Conservation (phyloP, 2,888 invertebrate species). For the Drosophila siamana region DNA sequence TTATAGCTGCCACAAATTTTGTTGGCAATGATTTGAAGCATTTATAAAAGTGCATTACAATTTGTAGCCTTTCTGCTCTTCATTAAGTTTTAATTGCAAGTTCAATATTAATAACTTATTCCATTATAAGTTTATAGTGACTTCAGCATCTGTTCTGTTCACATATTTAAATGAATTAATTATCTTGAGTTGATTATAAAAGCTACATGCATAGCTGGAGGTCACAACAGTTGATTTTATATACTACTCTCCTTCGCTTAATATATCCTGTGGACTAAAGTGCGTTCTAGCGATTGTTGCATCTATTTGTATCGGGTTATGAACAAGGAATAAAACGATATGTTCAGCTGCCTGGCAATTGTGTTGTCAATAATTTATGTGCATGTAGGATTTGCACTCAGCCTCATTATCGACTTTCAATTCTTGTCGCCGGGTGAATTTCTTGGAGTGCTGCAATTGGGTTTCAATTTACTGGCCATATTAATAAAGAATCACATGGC, state of each 20-base stretch:
- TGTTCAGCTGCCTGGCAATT: constrained; percentile 21
- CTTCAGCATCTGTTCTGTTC: neutral
- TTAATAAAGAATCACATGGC: neutral
- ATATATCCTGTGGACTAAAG: constrained; percentile 11
- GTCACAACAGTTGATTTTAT: neutral
- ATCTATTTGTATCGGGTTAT: constrained; percentile 37
- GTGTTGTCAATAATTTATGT: constrained; percentile 32
- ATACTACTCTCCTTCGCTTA: too few relatives aligned
- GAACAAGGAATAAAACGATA: constrained; percentile 28
- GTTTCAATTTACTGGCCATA: neutral
- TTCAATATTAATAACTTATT: neutral
- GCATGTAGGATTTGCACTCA: constrained; percentile 45
- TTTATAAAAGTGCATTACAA: neutral
- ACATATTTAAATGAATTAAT: neutral
- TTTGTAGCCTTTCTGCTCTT: neutral
- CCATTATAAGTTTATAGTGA: neutral
- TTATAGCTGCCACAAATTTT: too few relatives aligned
- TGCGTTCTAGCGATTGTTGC: constrained; percentile 42
- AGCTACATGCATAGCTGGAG: neutral
- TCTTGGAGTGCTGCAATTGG: neutral
- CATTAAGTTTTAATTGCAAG: neutral
- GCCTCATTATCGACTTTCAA: constrained; percentile 32
- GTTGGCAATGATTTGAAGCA: too few relatives aligned
- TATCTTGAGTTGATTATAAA: neutral
- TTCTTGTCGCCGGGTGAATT: constrained; percentile 46